Base-by-base conservation (phyloP, 2,888 invertebrate genomes). In the Gymnosoma rotundatum region DNA sequence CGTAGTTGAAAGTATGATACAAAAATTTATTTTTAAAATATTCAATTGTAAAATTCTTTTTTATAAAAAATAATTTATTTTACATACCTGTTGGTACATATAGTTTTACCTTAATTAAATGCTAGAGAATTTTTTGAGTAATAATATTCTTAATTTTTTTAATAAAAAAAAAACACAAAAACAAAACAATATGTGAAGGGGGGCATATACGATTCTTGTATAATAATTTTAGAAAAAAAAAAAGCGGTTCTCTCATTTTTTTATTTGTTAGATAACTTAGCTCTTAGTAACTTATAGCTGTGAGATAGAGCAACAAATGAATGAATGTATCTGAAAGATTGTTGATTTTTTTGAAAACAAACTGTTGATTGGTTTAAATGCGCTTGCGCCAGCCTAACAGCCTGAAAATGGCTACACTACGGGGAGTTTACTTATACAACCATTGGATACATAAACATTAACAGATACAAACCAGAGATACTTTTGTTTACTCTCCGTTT, bases 391-490 rank as follows among this genome's bases (percentile, higher is more conserved):
- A 86, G 88, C 89, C 90, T 89, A 87, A 88, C 86, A 86, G 85
- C 85, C 87, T 89, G 90, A 92, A 91, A 91, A 91, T 91, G 91
- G 92, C 92, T 91, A 91, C 90, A 91, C 83, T 86, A 87, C 87
- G 88, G 90, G 92, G 92, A 90, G 92, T 91, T 89, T 87, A 90
- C 91, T 87, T 88, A 86, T 73, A 86, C 86, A 80, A 86, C 88
- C 89, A 90, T 90, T 90, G 90, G 90, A 88, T 85, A 80, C 72
- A 70, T 54, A 56, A 56, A 52, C 86, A 85, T 64, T 45, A 58
- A 48, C 67, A 36, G 50, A 73, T 25, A 38, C 86, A 83, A 66
- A 42, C 36, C 64, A 45, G 32, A 42, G 52, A 61, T 32, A 69
- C 70, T 66, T 56, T 79, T n/a, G n/a, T n/a, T n/a, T 25, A n/a